Base-by-base conservation (phyloP, 2,113 vertebrate species). In the Osmerus mordax region DNA sequence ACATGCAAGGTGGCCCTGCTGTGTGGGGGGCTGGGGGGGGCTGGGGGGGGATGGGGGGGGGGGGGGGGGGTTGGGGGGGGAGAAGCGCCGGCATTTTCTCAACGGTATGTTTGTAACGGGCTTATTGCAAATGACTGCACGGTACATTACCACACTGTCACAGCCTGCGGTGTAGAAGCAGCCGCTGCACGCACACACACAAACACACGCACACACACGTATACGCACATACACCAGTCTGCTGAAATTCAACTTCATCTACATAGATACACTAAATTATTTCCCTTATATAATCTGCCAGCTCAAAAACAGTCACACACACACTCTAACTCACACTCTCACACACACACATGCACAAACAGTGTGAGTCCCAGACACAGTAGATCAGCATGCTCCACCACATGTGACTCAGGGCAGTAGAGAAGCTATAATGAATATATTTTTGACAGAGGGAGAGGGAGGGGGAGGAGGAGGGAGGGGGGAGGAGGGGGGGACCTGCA, bases 401-500 rank as follows among this genome's bases (percentile, higher is more conserved):
- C 78, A 79, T 72, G 68, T 77, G 84, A 84, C 80, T 70, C 82
- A 87, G 82, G 80, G 84, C 89, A 89, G 86, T 87, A 83, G 84
- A 85, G 81, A 83, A 65, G n/a, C 82, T 76, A 84, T 89, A 85
- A 89, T 89, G 86, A 89, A 91, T 89, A 87, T 87, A 85, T 87
- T 90, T 89, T 87, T 87, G 83, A 87, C 77, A 74, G 80, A 87
- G 85, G 71, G 76, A 84, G 75, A 66, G 19, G 21, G 51, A 47
- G 77, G 81, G 72, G 81, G 82, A 84, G 71, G 71, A 69, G 77
- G 81, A 69, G 60, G 55, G 74, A 76, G 70, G 60, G 76, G 70
- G 72, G 69, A 77, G 78, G 64, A 65, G 69, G 69, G 54, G 56
- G 18, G 29, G 53, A 21, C 52, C 80, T 13, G 52, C 79, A 75